A percentile compares a stretch with the other conserved stretches of the same genome.
Evolutionary conservation across 2,113 vertebrate genomes (phyloP).

Genomic region (Mungos mungo): DNA sequence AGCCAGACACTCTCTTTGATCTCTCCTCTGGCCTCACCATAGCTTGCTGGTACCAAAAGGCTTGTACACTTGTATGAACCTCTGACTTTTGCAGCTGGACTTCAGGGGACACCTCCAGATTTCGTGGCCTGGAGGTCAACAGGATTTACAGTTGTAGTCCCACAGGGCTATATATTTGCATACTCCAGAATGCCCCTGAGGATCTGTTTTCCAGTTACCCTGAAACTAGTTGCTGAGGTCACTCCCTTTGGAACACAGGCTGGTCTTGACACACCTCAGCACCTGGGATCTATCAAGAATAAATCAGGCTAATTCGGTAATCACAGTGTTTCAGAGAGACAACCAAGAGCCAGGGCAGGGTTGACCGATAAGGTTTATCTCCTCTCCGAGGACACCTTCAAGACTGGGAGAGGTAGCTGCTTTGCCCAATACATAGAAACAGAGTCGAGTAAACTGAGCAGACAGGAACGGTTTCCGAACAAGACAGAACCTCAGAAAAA

Average conservation of each 20-base stretch:
- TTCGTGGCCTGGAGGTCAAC: neutral
- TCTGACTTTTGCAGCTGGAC: neutral
- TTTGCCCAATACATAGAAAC: neutral
- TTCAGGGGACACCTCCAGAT: neutral
- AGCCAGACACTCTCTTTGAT: neutral
- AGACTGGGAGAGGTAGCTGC: neutral
- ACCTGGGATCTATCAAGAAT: neutral
- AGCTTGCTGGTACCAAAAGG: neutral
- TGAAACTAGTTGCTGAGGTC: neutral
- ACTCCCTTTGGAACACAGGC: neutral
- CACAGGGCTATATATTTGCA: neutral
- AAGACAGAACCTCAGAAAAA: neutral
- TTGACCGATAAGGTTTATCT: neutral
- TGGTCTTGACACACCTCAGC: neutral
- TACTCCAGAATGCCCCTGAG: neutral
- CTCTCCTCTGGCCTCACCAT: neutral
- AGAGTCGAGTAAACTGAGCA: neutral
- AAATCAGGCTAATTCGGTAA: neutral
- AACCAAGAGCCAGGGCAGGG: neutral
- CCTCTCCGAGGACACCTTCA: neutral
- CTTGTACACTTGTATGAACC: neutral
- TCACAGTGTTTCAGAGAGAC: neutral
- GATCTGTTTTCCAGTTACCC: neutral
- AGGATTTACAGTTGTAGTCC: neutral
- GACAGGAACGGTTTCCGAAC: neutral